These are phyloP conservation scores for Sorex araneus DNA, from an alignment of 2,113 vertebrate species.

Conservation along the genomic window DNA sequence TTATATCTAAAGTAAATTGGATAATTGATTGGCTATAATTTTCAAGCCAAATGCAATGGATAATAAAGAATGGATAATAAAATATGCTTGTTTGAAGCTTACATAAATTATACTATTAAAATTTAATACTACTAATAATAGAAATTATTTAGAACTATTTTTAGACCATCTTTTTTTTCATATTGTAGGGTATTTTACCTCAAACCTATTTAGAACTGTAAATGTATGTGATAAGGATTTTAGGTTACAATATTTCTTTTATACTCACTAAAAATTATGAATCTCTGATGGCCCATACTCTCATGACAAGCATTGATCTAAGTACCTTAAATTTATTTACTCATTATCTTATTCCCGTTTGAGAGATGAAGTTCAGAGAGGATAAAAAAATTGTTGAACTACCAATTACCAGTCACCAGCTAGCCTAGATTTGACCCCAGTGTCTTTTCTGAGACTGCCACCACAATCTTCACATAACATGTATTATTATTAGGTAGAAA, in stretches of 20 bases:
- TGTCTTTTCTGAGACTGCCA: neutral
- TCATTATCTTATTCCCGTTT: neutral
- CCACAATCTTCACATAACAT: neutral
- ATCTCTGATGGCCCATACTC: too few species aligned
- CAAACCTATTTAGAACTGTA: neutral
- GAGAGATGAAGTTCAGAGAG: neutral
- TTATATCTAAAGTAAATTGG: neutral
- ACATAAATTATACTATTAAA: neutral
- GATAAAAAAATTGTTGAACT: neutral
- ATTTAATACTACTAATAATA: neutral
- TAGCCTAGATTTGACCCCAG: neutral
- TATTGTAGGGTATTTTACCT: neutral
- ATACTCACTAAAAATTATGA: neutral
- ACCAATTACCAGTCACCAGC: too few species aligned
- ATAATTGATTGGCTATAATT: neutral
- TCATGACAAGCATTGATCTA: neutral
- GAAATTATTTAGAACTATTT: neutral
- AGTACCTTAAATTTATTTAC: neutral
- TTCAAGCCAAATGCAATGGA: constrained; percentile 17
- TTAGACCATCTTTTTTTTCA: neutral
- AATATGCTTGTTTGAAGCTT: neutral
- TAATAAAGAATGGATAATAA: neutral
- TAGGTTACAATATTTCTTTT: neutral
- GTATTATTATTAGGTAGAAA: neutral
- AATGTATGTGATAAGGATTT: neutral